A percentile compares a stretch with the other conserved stretches of the same genome.
Evolutionary conservation across 37 sponge, comb jelly and placozoan species (phyloP).

Genomic region (Diacarnus erythraeanus): DNA sequence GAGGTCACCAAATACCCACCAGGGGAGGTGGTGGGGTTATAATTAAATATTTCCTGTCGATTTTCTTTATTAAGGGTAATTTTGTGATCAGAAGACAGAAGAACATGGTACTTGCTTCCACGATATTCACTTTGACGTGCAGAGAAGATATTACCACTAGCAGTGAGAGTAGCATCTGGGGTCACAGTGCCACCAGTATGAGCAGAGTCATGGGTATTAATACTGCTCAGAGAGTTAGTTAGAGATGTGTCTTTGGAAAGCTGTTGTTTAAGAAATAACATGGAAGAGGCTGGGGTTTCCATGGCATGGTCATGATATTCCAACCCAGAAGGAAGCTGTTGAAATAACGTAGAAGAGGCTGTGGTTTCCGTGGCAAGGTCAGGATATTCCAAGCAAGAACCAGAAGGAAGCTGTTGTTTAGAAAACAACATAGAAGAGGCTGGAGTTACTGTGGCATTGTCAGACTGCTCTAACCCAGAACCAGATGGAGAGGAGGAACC

Average conservation of each 20-base stretch:
- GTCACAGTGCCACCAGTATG: no score
- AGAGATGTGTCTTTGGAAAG: not conserved
- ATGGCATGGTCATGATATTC: no score
- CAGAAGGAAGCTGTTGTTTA: not conserved
- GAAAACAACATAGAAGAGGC: not conserved
- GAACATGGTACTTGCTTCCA: not conserved
- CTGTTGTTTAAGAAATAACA: not conserved
- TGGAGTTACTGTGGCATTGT: not conserved
- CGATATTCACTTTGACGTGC: no score
- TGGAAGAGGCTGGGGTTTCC: not conserved
- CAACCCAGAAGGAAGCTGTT: no score
- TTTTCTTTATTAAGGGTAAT: not conserved
- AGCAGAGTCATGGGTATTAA: no score
- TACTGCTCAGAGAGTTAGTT: not conserved
- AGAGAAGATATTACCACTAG: no score
- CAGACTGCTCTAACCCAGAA: no score
- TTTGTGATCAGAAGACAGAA: not conserved
- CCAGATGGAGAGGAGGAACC: not conserved
- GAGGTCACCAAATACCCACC: not conserved
- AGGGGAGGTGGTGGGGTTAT: not conserved
- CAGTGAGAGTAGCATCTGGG: not conserved
- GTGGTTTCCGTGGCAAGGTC: no score
- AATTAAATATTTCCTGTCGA: not conserved
- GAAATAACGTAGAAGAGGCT: no score
- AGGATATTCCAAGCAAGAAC: no score